Percentiles rank a stretch among this genome's conserved stretches.
Conservation (phyloP, 2,797 vertebrate species). For the Chloroceryle amazona region DNA sequence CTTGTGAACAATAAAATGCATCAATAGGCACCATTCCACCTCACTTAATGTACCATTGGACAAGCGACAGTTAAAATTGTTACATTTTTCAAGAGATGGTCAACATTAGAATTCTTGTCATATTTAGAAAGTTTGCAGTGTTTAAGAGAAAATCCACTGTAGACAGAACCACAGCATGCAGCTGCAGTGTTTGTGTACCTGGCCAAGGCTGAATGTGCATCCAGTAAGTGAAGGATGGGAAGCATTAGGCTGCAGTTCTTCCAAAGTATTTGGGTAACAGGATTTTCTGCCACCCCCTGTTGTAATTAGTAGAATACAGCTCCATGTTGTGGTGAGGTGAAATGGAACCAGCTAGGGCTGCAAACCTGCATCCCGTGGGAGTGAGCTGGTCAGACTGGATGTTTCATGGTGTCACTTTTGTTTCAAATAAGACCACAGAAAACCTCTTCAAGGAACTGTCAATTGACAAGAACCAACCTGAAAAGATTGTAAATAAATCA, state of each 20-base stretch:
- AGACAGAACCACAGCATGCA: accelerated
- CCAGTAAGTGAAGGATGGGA: neutral
- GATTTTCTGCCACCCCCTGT: neutral
- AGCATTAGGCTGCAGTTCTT: neutral
- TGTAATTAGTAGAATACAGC: neutral
- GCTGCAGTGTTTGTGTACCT: neutral
- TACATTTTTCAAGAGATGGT: neutral
- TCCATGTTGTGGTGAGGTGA: accelerated
- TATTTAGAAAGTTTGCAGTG: neutral
- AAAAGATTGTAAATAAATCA: neutral
- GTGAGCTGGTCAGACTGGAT: neutral
- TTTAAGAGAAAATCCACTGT: neutral
- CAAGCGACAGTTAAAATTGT: neutral
- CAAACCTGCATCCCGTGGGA: accelerated
- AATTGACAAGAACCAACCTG: neutral
- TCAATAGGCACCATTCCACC: neutral
- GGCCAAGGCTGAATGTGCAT: neutral
- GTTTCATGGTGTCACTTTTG: neutral
- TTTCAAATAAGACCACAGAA: neutral
- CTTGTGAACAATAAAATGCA: neutral
- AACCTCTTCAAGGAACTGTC: neutral
- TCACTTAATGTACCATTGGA: neutral
- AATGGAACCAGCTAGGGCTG: neutral
- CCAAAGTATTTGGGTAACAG: neutral
- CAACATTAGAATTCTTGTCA: neutral